Base-by-base conservation (phyloP, 2,113 vertebrate species). In the Melozone crissalis region DNA sequence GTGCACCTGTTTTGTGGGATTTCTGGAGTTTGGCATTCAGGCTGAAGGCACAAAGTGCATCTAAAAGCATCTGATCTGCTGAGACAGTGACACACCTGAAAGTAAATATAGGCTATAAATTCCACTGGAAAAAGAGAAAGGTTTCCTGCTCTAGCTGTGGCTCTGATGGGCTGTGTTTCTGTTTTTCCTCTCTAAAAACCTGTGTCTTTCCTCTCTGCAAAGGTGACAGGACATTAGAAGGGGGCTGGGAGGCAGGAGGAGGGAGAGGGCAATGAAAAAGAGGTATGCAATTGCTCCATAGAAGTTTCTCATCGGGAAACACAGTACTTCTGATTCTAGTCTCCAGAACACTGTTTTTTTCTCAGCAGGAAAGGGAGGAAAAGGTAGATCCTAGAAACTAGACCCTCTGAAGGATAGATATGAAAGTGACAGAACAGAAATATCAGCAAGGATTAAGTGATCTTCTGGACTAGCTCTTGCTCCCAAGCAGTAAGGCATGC, bases 321-420 rank as follows among this genome's bases (percentile, higher is more conserved):
- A 72, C 3, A 10, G 10, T n/a, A 10, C 6, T 68, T 13, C 10
- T 79, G 5, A 3, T 66, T 33, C 24, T 69, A 23, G 2, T 52
- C 19, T 35, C 39, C 41, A 76, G 28, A 35, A 19, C 4, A 1
- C 14, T 26, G 2, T 4, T 41, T 82, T 65, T 13, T 66, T 19
- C 16, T 55, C n/a, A 26, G 14, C 47, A n/a, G 4, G 26, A 55
- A 41, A 47, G 9, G 4, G 3, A 72, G 5, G 4, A 75, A 84
- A 81, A 84, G 3, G 4, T 4, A 41, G 5, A 14, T 0, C 33
- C 1, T 26, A n/a, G 19, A 49, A 16, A 57, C 33, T 31, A 57
- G 3, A 52, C 1, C 2, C 4, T 54, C 27, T 5, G 2, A 80
- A 83, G 11, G 20, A 51, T 0, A 61, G 5, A 28, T 16, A 17